A percentile compares a stretch with the other conserved stretches of the same genome.
Evolutionary conservation across 2,797 vertebrate species (phyloP).

Genomic region (Hirundo rustica): DNA sequence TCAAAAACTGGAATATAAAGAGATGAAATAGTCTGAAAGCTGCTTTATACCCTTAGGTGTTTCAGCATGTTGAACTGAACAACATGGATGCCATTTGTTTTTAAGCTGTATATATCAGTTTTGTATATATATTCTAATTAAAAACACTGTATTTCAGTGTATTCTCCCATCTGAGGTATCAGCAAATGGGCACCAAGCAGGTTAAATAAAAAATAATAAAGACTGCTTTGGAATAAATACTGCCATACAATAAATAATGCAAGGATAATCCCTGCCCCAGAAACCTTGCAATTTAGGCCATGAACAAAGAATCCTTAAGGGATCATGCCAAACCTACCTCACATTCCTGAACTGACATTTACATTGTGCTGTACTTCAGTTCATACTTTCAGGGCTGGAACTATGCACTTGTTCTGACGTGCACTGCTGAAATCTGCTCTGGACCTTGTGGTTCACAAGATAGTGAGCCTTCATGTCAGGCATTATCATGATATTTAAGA

Average conservation of each 20-base stretch:
- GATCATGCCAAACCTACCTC: conserved; percentile 23
- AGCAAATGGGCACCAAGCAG: neutral
- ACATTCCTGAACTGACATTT: conserved; percentile 14
- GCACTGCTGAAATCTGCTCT: neutral
- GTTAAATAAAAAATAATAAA: neutral
- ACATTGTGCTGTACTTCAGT: conserved; percentile 1
- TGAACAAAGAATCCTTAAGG: conserved; percentile 40
- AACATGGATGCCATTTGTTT: neutral
- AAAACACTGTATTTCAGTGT: neutral
- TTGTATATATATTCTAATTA: neutral
- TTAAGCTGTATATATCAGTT: neutral
- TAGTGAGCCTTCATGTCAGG: neutral
- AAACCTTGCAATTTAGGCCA: conserved; percentile 56
- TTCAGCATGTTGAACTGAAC: neutral
- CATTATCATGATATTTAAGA: neutral
- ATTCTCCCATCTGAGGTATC: neutral
- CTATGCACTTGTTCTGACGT: neutral
- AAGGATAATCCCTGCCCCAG: conserved; percentile 46
- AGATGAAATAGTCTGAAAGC: neutral
- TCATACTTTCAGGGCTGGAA: neutral
- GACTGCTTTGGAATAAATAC: neutral
- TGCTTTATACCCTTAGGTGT: neutral
- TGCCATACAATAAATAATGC: conserved; percentile 43
- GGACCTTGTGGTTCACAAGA: neutral
- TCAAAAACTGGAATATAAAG: neutral